Conservation (phyloP, 2,113 vertebrate species). For the Odocoileus virginianus region DNA sequence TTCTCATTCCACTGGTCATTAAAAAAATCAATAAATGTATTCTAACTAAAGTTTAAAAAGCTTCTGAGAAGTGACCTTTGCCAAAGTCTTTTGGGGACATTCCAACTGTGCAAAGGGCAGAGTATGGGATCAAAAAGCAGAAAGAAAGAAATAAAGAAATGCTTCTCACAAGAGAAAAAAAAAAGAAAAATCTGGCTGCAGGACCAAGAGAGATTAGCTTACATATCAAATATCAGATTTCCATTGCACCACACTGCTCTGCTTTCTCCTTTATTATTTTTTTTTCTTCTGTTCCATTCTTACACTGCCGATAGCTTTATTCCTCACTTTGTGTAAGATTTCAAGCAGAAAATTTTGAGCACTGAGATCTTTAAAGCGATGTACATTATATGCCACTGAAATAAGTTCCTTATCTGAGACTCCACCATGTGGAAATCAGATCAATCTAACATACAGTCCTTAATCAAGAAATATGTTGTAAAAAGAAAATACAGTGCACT, state of each 20-base stretch:
- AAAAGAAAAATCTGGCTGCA: not conserved
- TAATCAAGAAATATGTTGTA: not conserved
- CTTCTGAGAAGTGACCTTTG: conserved; percentile 54
- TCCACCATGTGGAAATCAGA: conserved; percentile 13
- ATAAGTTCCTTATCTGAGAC: not conserved
- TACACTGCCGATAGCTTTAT: not conserved
- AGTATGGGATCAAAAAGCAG: conserved; percentile 31
- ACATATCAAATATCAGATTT: conserved; percentile 34
- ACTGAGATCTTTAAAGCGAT: not conserved
- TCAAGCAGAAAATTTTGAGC: conserved; percentile 54
- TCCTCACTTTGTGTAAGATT: conserved; percentile 18
- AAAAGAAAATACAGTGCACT: not conserved
- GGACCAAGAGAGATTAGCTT: conserved; percentile 27
- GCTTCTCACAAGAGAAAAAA: not conserved
- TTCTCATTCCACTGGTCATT: conserved; percentile 53
- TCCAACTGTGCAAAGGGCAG: conserved; percentile 32
- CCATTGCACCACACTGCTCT: not conserved
- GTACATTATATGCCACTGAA: not conserved
- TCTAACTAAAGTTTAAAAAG: conserved; percentile 66
- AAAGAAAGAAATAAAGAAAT: conserved; percentile 50
- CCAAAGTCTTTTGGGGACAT: conserved; percentile 38
- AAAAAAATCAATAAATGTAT: conserved; percentile 61
- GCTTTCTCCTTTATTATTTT: not conserved
- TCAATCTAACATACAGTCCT: not conserved
- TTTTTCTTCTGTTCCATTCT: not conserved